Percentiles rank a stretch among this genome's conserved stretches.
Conservation (phyloP, 2,888 invertebrate species). For the Papilio demoleus region DNA sequence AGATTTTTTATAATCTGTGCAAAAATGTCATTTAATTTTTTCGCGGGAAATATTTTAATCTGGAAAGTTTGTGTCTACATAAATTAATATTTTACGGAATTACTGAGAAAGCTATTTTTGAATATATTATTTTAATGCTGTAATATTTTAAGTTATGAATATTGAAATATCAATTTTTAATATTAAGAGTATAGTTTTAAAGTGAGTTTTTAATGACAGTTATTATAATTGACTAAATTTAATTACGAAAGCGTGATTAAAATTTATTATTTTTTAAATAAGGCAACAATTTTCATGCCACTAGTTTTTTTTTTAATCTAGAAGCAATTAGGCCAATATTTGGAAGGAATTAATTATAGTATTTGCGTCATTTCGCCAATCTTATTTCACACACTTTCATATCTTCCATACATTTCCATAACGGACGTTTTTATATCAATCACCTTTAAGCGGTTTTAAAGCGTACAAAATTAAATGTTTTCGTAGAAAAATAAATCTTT, state of each 20-base stretch:
- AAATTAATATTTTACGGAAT: neutral
- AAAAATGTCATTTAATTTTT: neutral
- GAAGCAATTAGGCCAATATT: slow-evolving; percentile 24
- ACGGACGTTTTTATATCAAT: neutral
- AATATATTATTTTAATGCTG: neutral
- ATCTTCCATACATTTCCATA: neutral
- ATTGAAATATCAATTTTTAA: neutral
- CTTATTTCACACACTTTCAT: neutral
- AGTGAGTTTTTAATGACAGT: neutral
- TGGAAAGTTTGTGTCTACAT: neutral
- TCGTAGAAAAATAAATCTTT: neutral
- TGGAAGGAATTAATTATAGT: slow-evolving; percentile 14
- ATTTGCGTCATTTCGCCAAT: slow-evolving; percentile 30
- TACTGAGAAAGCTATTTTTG: neutral
- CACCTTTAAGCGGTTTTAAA: neutral
- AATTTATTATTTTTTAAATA: too few relatives aligned
- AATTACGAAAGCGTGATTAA: too few relatives aligned
- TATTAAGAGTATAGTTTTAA: too few relatives aligned
- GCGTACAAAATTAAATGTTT: neutral
- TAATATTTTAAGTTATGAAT: neutral
- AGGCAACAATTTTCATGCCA: slow-evolving; percentile 27
- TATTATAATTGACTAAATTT: neutral
- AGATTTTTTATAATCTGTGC: neutral
- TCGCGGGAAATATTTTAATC: neutral
- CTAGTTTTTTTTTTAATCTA: slow-evolving; percentile 15